These are phyloP conservation scores for Leuciscus idus DNA, from an alignment of 2,113 vertebrate genomes.

Conservation along the genomic window DNA sequence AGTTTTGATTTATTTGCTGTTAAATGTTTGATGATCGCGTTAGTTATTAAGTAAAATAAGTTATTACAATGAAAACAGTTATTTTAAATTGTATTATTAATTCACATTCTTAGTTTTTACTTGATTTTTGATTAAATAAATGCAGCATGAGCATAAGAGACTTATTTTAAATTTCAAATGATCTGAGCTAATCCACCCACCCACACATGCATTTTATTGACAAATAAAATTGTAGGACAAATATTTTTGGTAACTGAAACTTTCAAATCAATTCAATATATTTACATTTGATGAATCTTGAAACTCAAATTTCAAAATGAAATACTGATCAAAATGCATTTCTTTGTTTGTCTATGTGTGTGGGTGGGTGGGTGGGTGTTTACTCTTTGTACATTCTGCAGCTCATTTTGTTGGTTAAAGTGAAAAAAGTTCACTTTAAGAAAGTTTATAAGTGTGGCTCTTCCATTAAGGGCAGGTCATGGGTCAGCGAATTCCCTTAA, in stretches of 20 bases:
- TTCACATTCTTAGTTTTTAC: too few relatives aligned
- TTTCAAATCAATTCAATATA: background rate
- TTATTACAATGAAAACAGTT: too few relatives aligned
- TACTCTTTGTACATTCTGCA: background rate
- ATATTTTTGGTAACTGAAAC: background rate
- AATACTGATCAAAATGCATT: background rate
- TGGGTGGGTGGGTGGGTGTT: background rate
- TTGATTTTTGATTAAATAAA: too few relatives aligned
- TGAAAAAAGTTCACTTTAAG: background rate
- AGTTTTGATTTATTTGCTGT: too few relatives aligned
- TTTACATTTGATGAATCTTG: background rate
- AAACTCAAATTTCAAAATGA: too few relatives aligned
- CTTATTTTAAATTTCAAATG: background rate
- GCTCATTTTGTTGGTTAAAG: background rate
- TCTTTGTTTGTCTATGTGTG: background rate
- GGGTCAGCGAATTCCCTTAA: background rate
- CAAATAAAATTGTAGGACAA: too few relatives aligned
- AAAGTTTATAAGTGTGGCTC: background rate
- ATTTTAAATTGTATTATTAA: too few relatives aligned
- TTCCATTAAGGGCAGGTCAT: slow-evolving; percentile 6
- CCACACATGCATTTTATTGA: background rate
- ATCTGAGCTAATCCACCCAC: background rate
- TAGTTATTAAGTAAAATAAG: too few relatives aligned
- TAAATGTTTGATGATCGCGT: too few relatives aligned
- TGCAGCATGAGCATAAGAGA: too few relatives aligned